Conservation (phyloP, 2,113 vertebrate species). For the Hiodon alosoides region DNA sequence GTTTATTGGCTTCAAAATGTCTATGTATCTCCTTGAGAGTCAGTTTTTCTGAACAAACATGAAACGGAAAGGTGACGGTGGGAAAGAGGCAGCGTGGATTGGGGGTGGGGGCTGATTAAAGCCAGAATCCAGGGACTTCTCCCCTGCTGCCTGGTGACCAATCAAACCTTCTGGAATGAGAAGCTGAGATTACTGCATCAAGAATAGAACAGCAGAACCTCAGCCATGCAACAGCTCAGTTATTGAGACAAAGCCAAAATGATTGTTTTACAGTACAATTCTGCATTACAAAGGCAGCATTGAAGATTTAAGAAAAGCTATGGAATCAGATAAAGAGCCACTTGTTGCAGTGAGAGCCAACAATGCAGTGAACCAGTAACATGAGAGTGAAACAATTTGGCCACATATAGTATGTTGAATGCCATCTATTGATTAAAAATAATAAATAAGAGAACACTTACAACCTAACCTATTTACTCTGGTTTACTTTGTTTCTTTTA, state of each 20-base stretch:
- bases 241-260: background rate
- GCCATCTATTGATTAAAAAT: no score
- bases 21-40: constrained; percentile 34
- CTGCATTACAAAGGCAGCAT: background rate
- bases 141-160: constrained; percentile 11
- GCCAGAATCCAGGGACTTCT: background rate
- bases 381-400: no score
- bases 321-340: no score
- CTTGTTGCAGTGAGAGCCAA: no score
- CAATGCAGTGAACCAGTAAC: no score
- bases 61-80: constrained; percentile 26
- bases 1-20: background rate
- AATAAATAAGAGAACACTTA: no score
- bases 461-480: no score
- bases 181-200: constrained; percentile 2
- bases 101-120: no score
- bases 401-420: no score
- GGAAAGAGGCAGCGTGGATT: background rate
- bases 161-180: constrained; percentile 5
- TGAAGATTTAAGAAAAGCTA: no score
- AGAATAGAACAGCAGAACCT: background rate
- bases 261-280: background rate
- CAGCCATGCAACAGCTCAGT: background rate
- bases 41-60: constrained; percentile 36
- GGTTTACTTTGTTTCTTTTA: no score